A percentile compares a stretch with the other conserved stretches of the same genome.
Evolutionary conservation across 2,888 invertebrate species (phyloP).

Genomic region (Tipula helvola): DNA sequence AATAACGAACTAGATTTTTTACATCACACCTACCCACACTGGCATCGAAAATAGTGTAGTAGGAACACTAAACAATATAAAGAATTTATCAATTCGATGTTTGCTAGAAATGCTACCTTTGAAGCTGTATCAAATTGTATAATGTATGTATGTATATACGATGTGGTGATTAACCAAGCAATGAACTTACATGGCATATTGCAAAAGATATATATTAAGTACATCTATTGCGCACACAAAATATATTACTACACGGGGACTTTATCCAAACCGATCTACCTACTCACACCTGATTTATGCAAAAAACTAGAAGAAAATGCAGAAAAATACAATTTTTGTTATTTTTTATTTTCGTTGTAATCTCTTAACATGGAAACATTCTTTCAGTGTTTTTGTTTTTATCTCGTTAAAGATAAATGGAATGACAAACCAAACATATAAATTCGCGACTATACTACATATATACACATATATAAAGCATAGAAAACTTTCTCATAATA

Average conservation of each 20-base stretch:
- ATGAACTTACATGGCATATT: neutral
- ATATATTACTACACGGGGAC: neutral
- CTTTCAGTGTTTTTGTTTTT: neutral
- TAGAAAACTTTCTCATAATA: neutral
- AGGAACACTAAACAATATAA: neutral
- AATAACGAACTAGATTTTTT: neutral
- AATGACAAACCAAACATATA: neutral
- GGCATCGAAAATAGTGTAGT: neutral
- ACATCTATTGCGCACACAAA: neutral
- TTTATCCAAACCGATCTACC: neutral
- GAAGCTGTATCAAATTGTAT: neutral
- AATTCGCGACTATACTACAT: neutral
- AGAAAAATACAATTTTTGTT: neutral
- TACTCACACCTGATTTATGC: slow-evolving; percentile 4
- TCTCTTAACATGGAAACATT: neutral
- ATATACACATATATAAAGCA: neutral
- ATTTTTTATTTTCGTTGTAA: neutral
- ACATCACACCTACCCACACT: neutral
- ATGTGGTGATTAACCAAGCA: neutral
- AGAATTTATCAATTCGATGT: neutral
- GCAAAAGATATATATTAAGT: neutral
- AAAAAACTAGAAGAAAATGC: neutral
- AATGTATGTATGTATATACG: neutral
- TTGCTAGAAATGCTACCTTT: neutral
- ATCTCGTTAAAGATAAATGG: neutral